Evolutionary conservation across 2,888 invertebrate species (phyloP).

Genomic region (Synergus japonicus): DNA sequence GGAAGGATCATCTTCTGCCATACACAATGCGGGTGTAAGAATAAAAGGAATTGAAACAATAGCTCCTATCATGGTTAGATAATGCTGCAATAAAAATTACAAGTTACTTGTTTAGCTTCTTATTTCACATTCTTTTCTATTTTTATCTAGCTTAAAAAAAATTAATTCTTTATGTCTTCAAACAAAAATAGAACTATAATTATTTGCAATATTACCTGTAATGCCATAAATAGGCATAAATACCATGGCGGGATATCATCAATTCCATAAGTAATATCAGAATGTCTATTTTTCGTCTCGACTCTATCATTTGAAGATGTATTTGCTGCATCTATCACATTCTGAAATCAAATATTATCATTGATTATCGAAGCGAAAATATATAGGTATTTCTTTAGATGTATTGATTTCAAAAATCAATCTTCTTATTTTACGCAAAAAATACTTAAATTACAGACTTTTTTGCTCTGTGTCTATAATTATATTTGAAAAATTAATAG

Average conservation of each 20-base stretch:
- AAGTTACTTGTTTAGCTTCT: background rate
- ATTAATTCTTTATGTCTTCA: background rate
- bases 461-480: too few species aligned
- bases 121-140: constrained; percentile 17
- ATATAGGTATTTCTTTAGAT: too few species aligned
- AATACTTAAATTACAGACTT: too few species aligned
- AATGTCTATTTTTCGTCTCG: constrained; percentile 51
- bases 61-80: constrained; percentile 91
- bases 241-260: constrained; percentile 92
- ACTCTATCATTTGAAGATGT: constrained; percentile 77
- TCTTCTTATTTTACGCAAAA: too few species aligned
- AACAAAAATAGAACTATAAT: too few species aligned
- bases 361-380: background rate
- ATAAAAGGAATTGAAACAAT: constrained; percentile 91
- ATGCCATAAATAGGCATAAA: constrained; percentile 87
- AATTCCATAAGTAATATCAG: constrained; percentile 83
- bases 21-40: constrained; percentile 88
- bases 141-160: background rate
- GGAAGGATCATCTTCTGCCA: constrained; percentile 86
- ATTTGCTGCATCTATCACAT: constrained; percentile 68
- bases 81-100: constrained; percentile 80
- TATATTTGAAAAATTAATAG: too few species aligned
- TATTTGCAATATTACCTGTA: constrained; percentile 81
- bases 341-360: constrained; percentile 49
- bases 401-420: background rate